Evolutionary conservation across 35 echinoderm and acorn worm genomes (phyloP), one percentile per base, ranked within the genome.

Genomic region (Ophioderma brevispina): DNA sequence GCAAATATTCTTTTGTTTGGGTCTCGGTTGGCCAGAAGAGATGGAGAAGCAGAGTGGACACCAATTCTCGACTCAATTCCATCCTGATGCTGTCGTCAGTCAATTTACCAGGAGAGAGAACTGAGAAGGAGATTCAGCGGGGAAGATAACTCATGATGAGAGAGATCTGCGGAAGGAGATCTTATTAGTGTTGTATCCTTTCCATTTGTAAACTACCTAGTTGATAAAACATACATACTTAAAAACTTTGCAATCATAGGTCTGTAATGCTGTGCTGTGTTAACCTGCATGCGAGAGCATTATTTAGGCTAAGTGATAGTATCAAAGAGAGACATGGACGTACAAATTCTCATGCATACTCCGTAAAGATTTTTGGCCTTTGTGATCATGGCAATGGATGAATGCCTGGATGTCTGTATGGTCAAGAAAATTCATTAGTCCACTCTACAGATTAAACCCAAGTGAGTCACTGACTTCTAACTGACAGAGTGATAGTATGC

Each of bases 121-220:
- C 76, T 99, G 42, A 95, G 97, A 46, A 95, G 97, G 56, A 39
- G 97, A 35, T 25, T 38, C 25, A 95, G 93, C 18, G 93, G 93
- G 11, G 91, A 99, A 81, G 97, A 99, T 89, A 94, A 81, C 89
- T 97, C 0, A 56, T 87, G 75, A 98, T 98, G 96, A 86, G 97
- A 78, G 87, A 99, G 38, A 99, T 76, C 91, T 99, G 78, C 94
- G 81, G 97, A 99, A 70, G 97, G 97, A 32, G 97, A 99, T 82
- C 91, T 99, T 38, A 92, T 99, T 43, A 99, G 97, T 93, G 97
- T n/a, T n/a, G n/a, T 99, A 99, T 95, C 93, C 90, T 98, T 94
- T 43, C 13, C 38, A 36, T 81, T 83, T 81, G 38, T 21, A 79
- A 32, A 32, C 23, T 0, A 5, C 11, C 23, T 21, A 31, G 38